These are phyloP conservation scores for Phenganax stokvisi DNA, from an alignment of 92 coral and sea anemone genomes.

Conservation along the genomic window DNA sequence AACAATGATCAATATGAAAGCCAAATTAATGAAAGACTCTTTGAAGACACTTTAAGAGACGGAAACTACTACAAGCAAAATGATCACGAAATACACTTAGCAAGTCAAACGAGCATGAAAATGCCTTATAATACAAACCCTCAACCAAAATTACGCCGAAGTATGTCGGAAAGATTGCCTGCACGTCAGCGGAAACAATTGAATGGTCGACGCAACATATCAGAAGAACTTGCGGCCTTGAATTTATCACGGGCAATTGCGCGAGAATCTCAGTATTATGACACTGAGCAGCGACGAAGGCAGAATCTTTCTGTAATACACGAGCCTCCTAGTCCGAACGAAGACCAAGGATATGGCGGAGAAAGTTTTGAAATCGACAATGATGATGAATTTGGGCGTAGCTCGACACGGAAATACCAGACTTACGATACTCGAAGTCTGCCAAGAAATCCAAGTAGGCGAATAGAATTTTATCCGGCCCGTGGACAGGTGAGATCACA, in stretches of 20 bases:
- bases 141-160: slow-evolving; percentile 34
- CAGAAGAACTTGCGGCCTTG: slow-evolving; percentile 32
- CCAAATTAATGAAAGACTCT: too few relatives aligned
- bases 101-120: slow-evolving; percentile 12
- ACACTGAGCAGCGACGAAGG: neutral
- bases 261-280: neutral
- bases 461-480: neutral
- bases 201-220: slow-evolving; percentile 12
- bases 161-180: slow-evolving; percentile 35
- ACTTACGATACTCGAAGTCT: neutral
- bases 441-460: slow-evolving; percentile 9
- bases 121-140: slow-evolving; percentile 20
- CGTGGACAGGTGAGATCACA: neutral
- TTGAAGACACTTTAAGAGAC: neutral
- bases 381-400: slow-evolving; percentile 11
- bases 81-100: slow-evolving; percentile 10
- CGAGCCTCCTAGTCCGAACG: slow-evolving; percentile 19
- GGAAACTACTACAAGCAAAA: neutral
- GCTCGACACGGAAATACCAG: neutral
- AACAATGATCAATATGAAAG: too few relatives aligned
- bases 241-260: slow-evolving; percentile 24
- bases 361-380: neutral
- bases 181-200: slow-evolving; percentile 16
- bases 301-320: neutral
- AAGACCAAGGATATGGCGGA: slow-evolving; percentile 3